Conservation (phyloP, 1,140 invertebrate genomes). For the Lepidotrigona ventralis region DNA sequence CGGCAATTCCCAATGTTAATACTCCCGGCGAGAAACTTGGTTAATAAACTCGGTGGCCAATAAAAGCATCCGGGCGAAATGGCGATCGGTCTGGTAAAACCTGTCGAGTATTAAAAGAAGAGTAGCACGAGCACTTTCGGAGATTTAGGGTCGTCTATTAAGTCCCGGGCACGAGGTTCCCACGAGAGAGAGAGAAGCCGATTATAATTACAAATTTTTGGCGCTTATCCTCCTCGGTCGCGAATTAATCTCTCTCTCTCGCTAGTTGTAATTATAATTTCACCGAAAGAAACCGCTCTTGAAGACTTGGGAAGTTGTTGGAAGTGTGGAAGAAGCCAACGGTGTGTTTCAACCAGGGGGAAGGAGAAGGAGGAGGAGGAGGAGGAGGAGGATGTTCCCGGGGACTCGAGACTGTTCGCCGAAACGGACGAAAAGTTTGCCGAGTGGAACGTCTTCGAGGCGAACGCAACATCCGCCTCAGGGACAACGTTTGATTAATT, state of each 20-base stretch:
- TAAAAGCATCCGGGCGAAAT: background rate
- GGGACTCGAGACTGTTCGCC: background rate
- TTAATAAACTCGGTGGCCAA: slow-evolving; percentile 3
- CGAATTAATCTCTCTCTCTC: slow-evolving; percentile 22
- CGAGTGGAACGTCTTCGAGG: slow-evolving; percentile 3
- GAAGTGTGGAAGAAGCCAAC: background rate
- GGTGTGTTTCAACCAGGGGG: background rate
- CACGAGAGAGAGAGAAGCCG: background rate
- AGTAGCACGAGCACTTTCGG: too few relatives aligned
- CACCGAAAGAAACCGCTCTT: background rate
- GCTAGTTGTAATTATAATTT: slow-evolving; percentile 45
- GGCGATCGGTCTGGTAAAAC: background rate
- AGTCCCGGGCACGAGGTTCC: slow-evolving; percentile 7
- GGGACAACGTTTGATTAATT: slow-evolving; percentile 62
- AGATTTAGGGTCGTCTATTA: slow-evolving; percentile 24
- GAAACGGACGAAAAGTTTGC: background rate
- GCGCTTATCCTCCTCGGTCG: background rate
- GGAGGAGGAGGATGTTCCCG: background rate
- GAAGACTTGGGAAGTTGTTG: slow-evolving; percentile 24
- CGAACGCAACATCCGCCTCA: background rate
- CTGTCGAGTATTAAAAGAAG: slow-evolving; percentile 21
- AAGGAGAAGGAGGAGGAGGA: too few relatives aligned
- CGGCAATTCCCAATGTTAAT: too few relatives aligned
- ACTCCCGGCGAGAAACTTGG: background rate
- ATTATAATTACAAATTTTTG: slow-evolving; percentile 49